A percentile compares a stretch with the other conserved stretches of the same genome.
Conservation (phyloP, 2,888 invertebrate species). For the Drosophila fulvimacula region DNA sequence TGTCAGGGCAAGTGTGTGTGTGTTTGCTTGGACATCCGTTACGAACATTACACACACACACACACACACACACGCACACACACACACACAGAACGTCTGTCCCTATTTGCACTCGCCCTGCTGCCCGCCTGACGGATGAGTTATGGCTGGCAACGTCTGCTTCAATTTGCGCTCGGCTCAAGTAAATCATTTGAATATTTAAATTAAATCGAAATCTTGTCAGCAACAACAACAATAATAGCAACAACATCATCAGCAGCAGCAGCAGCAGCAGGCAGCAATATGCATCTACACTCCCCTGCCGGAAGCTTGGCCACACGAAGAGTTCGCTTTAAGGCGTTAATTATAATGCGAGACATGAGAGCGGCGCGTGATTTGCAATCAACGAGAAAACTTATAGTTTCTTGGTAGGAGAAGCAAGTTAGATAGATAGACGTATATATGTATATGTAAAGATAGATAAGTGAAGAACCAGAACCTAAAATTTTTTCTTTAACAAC, state of each 20-base stretch:
- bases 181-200: constrained; percentile 78
- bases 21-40: constrained; percentile 43
- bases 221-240: constrained; percentile 36
- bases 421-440: not conserved
- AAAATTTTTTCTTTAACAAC: too few relatives aligned
- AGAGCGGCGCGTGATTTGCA: constrained; percentile 55
- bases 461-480: too few relatives aligned
- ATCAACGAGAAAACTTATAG: constrained; percentile 42
- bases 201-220: constrained; percentile 72
- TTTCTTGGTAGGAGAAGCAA: not conserved
- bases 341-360: constrained; percentile 71
- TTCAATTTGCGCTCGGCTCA: constrained; percentile 43
- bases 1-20: constrained; percentile 37
- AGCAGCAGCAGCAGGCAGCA: constrained; percentile 21
- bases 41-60: constrained; percentile 5
- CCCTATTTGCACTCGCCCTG: constrained; percentile 2
- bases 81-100: not conserved
- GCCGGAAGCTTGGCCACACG: constrained; percentile 40
- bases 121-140: constrained; percentile 48
- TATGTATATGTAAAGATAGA: too few relatives aligned
- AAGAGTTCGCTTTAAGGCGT: constrained; percentile 56
- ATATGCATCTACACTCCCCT: constrained; percentile 13
- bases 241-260: too few relatives aligned
- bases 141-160: constrained; percentile 68
- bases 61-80: not conserved